Conservation (phyloP, 2,888 invertebrate genomes). For the Ophioninae sp. region DNA sequence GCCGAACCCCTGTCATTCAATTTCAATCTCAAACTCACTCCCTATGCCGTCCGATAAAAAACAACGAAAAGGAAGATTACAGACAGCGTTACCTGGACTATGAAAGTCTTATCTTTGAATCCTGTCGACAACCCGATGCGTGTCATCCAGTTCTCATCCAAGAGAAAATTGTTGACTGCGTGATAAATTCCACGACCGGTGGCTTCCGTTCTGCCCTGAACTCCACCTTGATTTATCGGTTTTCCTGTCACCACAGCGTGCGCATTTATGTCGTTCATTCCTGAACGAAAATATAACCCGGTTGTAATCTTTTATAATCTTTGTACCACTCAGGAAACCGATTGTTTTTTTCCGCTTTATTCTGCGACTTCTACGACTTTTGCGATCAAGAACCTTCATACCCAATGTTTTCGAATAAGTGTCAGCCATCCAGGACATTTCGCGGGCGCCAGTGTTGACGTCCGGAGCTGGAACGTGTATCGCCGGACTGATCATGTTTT, state of each 20-base stretch:
- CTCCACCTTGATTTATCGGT: conserved; percentile 93
- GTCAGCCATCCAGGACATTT: conserved; percentile 99
- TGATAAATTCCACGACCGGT: conserved; percentile 96
- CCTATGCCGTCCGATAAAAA: conserved; percentile 76
- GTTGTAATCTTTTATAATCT: background rate
- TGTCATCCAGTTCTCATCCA: conserved; percentile 48
- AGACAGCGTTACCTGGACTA: conserved; percentile 82
- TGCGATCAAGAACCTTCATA: conserved; percentile 72
- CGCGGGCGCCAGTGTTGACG: conserved; percentile 98
- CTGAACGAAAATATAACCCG: background rate
- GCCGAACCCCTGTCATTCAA: conserved; percentile 90
- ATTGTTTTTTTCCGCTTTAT: background rate
- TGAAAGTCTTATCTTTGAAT: conserved; percentile 97
- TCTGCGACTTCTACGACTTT: background rate
- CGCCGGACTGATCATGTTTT: conserved; percentile 98
- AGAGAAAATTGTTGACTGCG: conserved; percentile 88
- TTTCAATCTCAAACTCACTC: background rate
- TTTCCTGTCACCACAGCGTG: conserved; percentile 95
- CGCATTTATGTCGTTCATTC: conserved; percentile 91
- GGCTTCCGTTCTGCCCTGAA: conserved; percentile 91
- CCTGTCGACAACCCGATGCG: conserved; percentile 83
- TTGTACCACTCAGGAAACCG: background rate
- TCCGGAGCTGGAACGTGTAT: conserved; percentile 99
- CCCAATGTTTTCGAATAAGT: conserved; percentile 98
- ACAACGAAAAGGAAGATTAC: background rate